A percentile compares a stretch with the other conserved stretches of the same genome.
These are phyloP conservation scores for Labeo catla DNA, from an alignment of 2,113 vertebrate genomes.

Conservation along the genomic window DNA sequence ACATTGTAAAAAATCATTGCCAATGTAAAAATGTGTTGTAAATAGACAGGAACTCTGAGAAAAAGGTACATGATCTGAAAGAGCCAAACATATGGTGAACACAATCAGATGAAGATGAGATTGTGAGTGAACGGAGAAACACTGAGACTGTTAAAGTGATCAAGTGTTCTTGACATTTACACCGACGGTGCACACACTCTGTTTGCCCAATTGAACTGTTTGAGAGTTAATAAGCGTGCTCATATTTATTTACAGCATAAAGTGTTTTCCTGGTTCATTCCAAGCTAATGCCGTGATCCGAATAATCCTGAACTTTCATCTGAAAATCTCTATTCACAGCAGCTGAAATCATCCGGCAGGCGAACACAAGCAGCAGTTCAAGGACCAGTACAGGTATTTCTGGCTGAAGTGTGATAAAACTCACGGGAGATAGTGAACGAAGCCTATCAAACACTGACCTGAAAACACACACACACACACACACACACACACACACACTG, in stretches of 20 bases:
- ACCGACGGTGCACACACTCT: background rate
- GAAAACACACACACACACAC: background rate
- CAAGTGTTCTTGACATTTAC: background rate
- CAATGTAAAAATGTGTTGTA: no score
- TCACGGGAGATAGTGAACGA: background rate
- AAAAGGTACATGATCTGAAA: background rate
- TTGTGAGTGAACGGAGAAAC: no score
- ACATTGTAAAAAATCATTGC: no score
- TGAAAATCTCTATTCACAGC: background rate
- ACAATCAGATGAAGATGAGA: background rate
- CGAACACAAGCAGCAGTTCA: background rate
- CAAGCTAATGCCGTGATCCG: background rate
- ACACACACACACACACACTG: background rate
- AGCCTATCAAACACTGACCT: background rate
- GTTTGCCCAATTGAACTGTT: background rate
- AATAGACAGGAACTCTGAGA: no score
- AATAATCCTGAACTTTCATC: background rate
- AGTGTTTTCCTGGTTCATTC: background rate
- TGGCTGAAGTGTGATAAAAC: background rate
- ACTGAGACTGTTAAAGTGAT: background rate
- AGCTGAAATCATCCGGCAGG: background rate
- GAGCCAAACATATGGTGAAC: background rate
- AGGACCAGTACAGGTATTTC: background rate
- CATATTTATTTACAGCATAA: no score
- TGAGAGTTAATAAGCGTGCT: background rate